These are phyloP conservation scores for Bombus breviceps DNA, from an alignment of 1,140 invertebrate genomes.

Conservation along the genomic window DNA sequence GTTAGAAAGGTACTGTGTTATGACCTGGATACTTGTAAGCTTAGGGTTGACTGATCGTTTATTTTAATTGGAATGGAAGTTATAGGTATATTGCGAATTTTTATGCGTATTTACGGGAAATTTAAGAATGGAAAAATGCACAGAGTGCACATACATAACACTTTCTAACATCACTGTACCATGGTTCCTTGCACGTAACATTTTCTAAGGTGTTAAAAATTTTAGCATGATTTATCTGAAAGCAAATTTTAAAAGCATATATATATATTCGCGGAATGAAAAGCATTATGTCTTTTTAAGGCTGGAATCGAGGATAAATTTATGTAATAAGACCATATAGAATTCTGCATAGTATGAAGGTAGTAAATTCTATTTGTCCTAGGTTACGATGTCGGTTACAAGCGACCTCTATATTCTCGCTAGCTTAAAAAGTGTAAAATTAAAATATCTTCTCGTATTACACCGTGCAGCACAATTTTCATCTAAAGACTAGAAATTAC, in stretches of 20 bases:
- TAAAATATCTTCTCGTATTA: not conserved
- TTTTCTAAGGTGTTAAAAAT: no score
- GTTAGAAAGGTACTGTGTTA: not conserved
- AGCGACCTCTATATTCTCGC: not conserved
- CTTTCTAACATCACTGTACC: no score
- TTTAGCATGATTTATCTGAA: not conserved
- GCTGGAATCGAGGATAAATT: not conserved
- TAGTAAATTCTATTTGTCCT: constrained; percentile 1
- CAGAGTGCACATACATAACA: no score
- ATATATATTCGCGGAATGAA: not conserved
- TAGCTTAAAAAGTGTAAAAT: not conserved
- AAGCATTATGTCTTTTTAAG: not conserved
- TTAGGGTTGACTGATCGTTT: not conserved
- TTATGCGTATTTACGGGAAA: no score
- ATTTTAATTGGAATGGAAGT: not conserved
- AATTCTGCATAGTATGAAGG: not conserved
- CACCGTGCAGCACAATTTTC: not conserved
- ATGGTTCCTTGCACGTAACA: no score
- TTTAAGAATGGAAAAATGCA: no score
- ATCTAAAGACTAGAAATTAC: not conserved
- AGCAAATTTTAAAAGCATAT: not conserved
- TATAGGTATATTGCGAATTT: no score
- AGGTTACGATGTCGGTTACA: not conserved
- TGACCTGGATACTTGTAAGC: not conserved
- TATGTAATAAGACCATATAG: not conserved